phyloP scores from a whole-genome alignment of 2,888 invertebrate genomes.

The Meloe dianella region DNA sequence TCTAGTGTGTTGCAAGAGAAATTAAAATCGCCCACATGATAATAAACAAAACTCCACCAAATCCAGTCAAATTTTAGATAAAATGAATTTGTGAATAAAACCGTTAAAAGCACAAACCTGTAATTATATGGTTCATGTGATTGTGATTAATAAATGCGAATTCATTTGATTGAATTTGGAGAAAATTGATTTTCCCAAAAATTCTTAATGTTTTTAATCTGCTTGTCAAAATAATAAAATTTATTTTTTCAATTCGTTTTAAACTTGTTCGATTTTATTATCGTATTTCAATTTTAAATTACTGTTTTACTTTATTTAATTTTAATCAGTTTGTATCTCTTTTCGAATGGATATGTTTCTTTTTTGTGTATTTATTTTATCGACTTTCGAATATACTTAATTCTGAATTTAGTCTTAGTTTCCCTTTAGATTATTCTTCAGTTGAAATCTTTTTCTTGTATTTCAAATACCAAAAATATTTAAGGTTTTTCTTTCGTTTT shows the following conservation, averaged over 20 bases:
- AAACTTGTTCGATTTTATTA: neutral
- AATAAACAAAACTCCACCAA: neutral
- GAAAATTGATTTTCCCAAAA: neutral
- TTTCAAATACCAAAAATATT: neutral
- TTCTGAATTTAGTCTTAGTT: neutral
- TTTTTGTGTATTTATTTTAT: neutral
- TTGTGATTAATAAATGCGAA: neutral
- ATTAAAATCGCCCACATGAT: neutral
- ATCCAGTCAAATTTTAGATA: neutral
- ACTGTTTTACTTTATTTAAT: neutral
- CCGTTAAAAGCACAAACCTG: neutral
- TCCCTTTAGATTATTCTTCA: neutral
- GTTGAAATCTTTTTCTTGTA: neutral
- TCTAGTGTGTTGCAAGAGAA: neutral
- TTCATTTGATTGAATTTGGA: neutral
- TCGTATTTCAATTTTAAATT: slow-evolving; percentile 1
- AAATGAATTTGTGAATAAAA: neutral
- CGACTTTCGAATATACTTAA: neutral
- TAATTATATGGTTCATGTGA: neutral
- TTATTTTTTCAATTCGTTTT: neutral
- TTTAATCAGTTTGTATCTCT: neutral
- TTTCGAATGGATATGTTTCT: neutral
- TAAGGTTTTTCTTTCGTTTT: neutral
- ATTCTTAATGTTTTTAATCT: neutral
- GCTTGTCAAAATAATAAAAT: neutral